Conservation (phyloP, 1,140 invertebrate species). For the Zaprionus tsacasi region DNA sequence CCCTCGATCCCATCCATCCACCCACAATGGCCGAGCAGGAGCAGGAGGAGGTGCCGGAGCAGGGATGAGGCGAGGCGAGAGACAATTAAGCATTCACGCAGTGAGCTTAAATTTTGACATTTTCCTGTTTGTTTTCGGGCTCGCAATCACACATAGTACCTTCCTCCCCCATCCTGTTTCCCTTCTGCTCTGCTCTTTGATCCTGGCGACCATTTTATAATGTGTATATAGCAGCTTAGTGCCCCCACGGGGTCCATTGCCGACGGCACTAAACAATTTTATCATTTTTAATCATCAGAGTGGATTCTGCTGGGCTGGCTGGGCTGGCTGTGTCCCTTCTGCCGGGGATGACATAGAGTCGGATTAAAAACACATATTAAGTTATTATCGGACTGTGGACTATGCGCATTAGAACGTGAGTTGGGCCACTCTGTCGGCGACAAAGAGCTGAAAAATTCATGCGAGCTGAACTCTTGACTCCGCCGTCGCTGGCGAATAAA, state of each 20-base stretch:
- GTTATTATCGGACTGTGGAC: constrained; percentile 75
- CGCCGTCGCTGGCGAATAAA: constrained; percentile 59
- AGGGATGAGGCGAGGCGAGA: constrained; percentile 19
- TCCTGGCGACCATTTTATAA: constrained; percentile 84
- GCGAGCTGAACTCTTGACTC: constrained; percentile 32
- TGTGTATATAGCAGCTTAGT: constrained; percentile 84
- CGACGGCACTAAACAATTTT: constrained; percentile 82
- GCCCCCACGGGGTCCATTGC: constrained; percentile 73
- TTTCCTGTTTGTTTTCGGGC: constrained; percentile 68
- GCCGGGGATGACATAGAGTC: constrained; percentile 42
- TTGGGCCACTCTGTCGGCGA: not conserved
- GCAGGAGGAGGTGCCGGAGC: not conserved
- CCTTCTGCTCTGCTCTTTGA: constrained; percentile 62
- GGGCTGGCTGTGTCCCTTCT: constrained; percentile 22
- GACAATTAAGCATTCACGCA: constrained; percentile 80
- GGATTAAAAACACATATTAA: constrained; percentile 84
- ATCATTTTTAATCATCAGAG: constrained; percentile 84
- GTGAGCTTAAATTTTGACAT: constrained; percentile 79
- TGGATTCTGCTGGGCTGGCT: constrained; percentile 58
- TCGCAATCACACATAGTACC: constrained; percentile 27
- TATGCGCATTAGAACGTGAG: constrained; percentile 4
- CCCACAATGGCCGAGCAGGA: constrained; percentile 19
- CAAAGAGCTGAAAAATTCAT: constrained; percentile 54
- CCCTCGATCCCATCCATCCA: constrained; percentile 33
- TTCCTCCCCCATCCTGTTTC: not conserved